Conservation (phyloP, 2,888 invertebrate genomes). For the Boloria selene region DNA sequence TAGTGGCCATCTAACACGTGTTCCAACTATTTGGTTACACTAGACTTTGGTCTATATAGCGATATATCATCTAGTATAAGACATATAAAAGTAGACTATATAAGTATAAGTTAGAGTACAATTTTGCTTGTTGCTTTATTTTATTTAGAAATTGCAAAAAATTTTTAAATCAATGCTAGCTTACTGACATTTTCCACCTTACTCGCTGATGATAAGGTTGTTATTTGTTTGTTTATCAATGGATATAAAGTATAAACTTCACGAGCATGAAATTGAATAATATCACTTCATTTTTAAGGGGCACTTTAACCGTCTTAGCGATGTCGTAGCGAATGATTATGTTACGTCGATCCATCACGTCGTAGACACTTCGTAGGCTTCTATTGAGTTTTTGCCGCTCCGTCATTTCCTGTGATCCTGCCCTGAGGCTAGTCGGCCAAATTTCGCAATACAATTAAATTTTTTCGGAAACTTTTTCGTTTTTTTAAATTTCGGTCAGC, state of each 20-base stretch:
- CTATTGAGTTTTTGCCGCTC: slow-evolving; percentile 71
- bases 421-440: slow-evolving; percentile 61
- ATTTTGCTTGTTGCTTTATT: not conserved
- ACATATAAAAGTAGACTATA: slow-evolving; percentile 20
- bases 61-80: not conserved
- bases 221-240: slow-evolving; percentile 22
- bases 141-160: slow-evolving; percentile 14
- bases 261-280: slow-evolving; percentile 62
- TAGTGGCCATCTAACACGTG: slow-evolving; percentile 79
- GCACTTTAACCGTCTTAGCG: slow-evolving; percentile 71
- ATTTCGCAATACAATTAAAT: slow-evolving; percentile 73
- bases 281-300: slow-evolving; percentile 78
- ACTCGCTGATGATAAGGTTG: slow-evolving; percentile 36
- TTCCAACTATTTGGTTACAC: slow-evolving; percentile 54
- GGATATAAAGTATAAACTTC: slow-evolving; percentile 30
- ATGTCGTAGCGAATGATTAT: slow-evolving; percentile 73
- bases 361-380: slow-evolving; percentile 70
- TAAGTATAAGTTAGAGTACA: not conserved
- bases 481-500: slow-evolving; percentile 68
- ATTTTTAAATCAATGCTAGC: not conserved
- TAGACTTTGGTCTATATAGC: slow-evolving; percentile 23
- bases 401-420: slow-evolving; percentile 71
- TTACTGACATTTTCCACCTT: slow-evolving; percentile 26
- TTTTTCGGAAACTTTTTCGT: slow-evolving; percentile 60
- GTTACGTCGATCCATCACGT: slow-evolving; percentile 79